Conservation (phyloP, 2,113 vertebrate genomes). For the Thalassoma bifasciatum region DNA sequence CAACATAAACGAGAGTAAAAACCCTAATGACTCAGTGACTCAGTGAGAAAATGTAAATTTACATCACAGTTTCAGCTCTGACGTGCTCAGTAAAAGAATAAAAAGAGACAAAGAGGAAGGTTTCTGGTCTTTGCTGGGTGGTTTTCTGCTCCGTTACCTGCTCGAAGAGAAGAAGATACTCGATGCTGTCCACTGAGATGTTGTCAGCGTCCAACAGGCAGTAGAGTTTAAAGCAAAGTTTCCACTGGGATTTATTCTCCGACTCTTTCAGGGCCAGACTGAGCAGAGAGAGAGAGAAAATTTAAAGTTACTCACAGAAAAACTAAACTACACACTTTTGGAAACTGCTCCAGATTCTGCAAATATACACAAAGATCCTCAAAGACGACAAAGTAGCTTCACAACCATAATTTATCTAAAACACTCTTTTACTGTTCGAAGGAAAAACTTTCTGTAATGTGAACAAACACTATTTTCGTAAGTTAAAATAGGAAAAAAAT, state of each 20-base stretch:
- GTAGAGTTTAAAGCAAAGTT: slow-evolving; percentile 93
- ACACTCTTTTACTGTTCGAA: no score
- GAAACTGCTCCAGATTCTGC: no score
- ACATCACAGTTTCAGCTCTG: slow-evolving; percentile 26
- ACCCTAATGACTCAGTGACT: slow-evolving; percentile 40
- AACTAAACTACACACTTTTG: no score
- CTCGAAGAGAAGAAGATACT: slow-evolving; percentile 93
- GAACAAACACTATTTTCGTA: no score
- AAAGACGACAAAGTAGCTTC: no score
- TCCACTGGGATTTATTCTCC: slow-evolving; percentile 82
- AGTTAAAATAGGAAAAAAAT: no score
- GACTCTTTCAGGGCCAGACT: slow-evolving; percentile 85
- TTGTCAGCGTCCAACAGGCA: slow-evolving; percentile 90
- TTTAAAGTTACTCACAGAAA: no score
- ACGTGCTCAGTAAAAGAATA: not conserved
- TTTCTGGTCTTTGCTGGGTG: not conserved
- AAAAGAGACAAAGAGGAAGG: slow-evolving; percentile 1
- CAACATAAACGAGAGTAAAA: slow-evolving; percentile 55
- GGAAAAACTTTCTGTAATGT: no score
- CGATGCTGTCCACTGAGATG: slow-evolving; percentile 89
- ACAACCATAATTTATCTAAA: no score
- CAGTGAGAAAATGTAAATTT: no score
- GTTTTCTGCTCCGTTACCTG: slow-evolving; percentile 83
- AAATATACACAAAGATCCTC: no score
- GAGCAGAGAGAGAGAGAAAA: slow-evolving; percentile 31